Percentiles rank a stretch among this genome's conserved stretches.
phyloP scores from a whole-genome alignment of 2,113 vertebrate genomes.

The Ptychochromis oligacanthus region DNA sequence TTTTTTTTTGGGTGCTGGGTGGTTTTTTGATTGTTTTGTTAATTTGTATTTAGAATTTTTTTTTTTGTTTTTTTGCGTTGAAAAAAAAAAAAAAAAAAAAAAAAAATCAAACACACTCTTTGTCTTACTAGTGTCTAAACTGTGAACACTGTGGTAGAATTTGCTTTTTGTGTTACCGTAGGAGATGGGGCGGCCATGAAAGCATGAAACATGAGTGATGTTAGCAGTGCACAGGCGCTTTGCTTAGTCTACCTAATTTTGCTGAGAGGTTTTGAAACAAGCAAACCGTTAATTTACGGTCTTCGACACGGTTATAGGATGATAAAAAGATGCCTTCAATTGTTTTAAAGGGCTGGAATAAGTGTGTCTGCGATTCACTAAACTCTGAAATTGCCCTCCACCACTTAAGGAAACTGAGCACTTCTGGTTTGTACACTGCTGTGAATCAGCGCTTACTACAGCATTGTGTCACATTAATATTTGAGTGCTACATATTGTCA shows the following conservation, averaged over 20 bases:
- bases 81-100: constrained; percentile 15
- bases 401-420: constrained; percentile 74
- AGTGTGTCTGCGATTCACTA: constrained; percentile 74
- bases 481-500: constrained; percentile 77
- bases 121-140: constrained; percentile 40
- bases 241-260: constrained; percentile 78
- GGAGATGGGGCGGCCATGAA: constrained; percentile 31
- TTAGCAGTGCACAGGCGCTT: constrained; percentile 50
- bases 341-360: constrained; percentile 70
- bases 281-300: constrained; percentile 77
- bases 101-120: constrained; percentile 47
- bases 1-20: not conserved
- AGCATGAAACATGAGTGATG: constrained; percentile 64
- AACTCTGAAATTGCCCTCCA: constrained; percentile 73
- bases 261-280: constrained; percentile 80
- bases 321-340: constrained; percentile 80
- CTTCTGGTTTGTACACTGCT: constrained; percentile 44
- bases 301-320: constrained; percentile 67
- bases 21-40: not conserved
- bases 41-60: too few relatives aligned
- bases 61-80: too few relatives aligned
- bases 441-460: constrained; percentile 73
- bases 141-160: constrained; percentile 14
- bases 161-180: constrained; percentile 33
- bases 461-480: constrained; percentile 78